Evolutionary conservation across 2,113 vertebrate genomes (phyloP).

Genomic region (Phodopus roborovskii): DNA sequence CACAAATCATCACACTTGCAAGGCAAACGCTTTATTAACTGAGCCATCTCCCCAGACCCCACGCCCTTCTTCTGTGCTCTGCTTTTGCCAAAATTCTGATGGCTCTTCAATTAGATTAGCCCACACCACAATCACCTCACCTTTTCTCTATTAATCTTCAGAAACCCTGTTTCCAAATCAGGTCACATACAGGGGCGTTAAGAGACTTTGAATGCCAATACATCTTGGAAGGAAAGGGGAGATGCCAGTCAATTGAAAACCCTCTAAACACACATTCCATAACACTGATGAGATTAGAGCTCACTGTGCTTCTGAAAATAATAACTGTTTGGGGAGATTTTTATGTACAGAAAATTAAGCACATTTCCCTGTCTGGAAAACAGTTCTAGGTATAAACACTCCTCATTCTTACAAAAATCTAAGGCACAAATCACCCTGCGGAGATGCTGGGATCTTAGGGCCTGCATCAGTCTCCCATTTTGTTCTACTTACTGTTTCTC

Average conservation of each 20-base stretch:
- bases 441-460: not conserved
- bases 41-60: not conserved
- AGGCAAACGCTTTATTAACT: not conserved
- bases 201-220: not conserved
- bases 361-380: not conserved
- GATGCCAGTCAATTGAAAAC: not conserved
- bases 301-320: not conserved
- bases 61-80: not conserved
- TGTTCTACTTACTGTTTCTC: not conserved
- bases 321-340: not conserved
- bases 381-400: not conserved
- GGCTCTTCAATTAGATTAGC: not conserved
- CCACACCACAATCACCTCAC: not conserved
- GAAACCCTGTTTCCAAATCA: conserved; percentile 32
- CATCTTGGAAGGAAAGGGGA: not conserved
- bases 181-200: not conserved
- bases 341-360: not conserved
- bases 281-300: not conserved
- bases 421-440: not conserved
- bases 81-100: not conserved
- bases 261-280: not conserved
- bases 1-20: too few species aligned
- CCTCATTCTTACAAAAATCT: not conserved
- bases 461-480: not conserved
- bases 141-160: not conserved